Conservation (phyloP, 2,113 vertebrate species). For the Phylloscopus trochiloides region DNA sequence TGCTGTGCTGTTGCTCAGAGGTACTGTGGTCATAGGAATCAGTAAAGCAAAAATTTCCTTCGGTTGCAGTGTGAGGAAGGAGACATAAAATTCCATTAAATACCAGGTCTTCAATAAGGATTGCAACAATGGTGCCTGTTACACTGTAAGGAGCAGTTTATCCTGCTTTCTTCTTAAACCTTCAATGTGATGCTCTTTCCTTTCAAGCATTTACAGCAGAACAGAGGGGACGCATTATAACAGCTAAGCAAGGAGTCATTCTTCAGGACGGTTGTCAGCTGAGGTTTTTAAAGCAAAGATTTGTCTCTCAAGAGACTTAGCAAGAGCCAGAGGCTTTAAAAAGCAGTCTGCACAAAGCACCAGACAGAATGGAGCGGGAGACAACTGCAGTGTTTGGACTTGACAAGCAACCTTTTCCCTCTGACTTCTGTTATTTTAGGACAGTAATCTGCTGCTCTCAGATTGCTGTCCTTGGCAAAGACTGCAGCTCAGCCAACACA, state of each 20-base stretch:
- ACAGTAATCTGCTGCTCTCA: background rate
- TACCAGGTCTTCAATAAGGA: background rate
- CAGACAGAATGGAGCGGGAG: background rate
- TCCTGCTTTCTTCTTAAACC: background rate
- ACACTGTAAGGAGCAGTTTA: background rate
- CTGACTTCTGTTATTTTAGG: slow-evolving; percentile 19
- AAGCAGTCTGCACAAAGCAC: background rate
- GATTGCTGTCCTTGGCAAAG: background rate
- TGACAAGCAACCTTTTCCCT: slow-evolving; percentile 24
- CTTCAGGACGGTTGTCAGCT: background rate
- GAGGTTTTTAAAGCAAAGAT: background rate
- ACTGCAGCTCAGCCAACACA: background rate
- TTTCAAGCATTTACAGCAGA: background rate
- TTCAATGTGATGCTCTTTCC: background rate
- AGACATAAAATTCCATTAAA: background rate
- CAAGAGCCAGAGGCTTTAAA: background rate
- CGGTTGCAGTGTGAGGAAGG: background rate
- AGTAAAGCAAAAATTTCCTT: background rate
- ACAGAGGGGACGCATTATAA: background rate
- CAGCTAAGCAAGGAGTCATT: background rate
- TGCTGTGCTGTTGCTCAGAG: background rate
- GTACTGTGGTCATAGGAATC: background rate
- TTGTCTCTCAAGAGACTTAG: background rate
- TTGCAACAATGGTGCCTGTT: background rate
- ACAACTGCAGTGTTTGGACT: background rate